These are phyloP conservation scores for Chrysomallon squamiferum DNA, from an alignment of 1,140 invertebrate species.

Conservation along the genomic window DNA sequence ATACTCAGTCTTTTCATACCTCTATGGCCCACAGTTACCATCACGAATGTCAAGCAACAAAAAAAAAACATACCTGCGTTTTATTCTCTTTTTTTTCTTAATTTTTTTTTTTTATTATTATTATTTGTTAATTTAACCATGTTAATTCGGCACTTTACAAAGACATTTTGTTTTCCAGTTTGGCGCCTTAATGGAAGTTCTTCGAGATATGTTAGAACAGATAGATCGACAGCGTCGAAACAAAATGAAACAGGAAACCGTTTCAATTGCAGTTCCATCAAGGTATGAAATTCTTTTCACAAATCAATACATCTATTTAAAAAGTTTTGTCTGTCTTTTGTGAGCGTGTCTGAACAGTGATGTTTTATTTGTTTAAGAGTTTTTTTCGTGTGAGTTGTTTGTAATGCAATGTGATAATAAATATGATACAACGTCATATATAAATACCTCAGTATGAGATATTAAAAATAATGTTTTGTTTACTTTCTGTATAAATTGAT, in stretches of 20 bases:
- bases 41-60: not conserved
- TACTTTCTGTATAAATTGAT: too few species aligned
- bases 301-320: not conserved
- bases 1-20: too few species aligned
- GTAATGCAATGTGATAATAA: not conserved
- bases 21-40: too few species aligned
- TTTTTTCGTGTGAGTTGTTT: too few species aligned
- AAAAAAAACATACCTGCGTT: not conserved
- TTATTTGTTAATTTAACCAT: not conserved
- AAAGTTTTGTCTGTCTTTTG: not conserved
- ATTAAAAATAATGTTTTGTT: not conserved
- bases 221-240: conserved; percentile 75
- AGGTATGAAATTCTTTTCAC: conserved; percentile 23
- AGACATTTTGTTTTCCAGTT: conserved; percentile 65
- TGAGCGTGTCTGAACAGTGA: not conserved
- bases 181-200: conserved; percentile 81
- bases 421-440: not conserved
- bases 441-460: not conserved
- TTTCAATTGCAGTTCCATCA: conserved; percentile 39
- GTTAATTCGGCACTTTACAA: too few species aligned
- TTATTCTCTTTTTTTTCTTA: too few species aligned
- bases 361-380: not conserved
- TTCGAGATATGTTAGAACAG: conserved; percentile 92
- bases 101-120: not conserved
- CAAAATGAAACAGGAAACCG: conserved; percentile 59